A percentile compares a stretch with the other conserved stretches of the same genome.
Conservation (phyloP, 2,797 vertebrate genomes). For the Cirrhinus molitorella region DNA sequence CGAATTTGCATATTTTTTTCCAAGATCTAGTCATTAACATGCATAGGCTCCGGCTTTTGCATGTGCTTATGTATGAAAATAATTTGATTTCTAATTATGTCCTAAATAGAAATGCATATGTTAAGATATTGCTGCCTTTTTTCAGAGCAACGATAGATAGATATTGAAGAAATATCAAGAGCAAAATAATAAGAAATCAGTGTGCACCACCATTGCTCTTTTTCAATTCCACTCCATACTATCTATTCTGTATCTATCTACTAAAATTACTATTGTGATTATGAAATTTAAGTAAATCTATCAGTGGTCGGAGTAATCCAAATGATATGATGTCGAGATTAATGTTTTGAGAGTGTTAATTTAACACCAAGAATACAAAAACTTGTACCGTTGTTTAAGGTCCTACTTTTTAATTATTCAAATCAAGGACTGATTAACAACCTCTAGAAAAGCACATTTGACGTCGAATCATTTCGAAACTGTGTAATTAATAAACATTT, state of each 20-base stretch:
- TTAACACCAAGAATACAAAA: neutral
- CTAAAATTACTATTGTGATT: slow-evolving; percentile 1
- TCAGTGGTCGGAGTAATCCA: neutral
- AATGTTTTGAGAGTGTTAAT: too few relatives aligned
- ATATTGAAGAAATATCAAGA: neutral
- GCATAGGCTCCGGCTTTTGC: slow-evolving; percentile 59
- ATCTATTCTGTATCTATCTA: neutral
- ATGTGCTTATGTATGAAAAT: slow-evolving; percentile 9
- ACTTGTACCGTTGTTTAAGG: neutral
- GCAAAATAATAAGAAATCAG: neutral
- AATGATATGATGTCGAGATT: too few relatives aligned
- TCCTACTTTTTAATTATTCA: slow-evolving; percentile 23
- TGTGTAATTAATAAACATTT: neutral
- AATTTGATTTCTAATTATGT: slow-evolving; percentile 14
- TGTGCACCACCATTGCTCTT: neutral
- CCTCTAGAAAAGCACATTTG: neutral
- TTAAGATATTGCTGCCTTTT: neutral
- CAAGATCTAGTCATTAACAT: slow-evolving; percentile 77
- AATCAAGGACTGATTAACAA: slow-evolving; percentile 8
- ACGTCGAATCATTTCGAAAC: neutral
- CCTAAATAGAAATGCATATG: slow-evolving; percentile 11
- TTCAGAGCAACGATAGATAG: neutral
- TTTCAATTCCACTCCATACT: neutral
- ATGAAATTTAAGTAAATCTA: neutral
- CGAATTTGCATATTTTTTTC: slow-evolving; percentile 79